These are phyloP conservation scores for Salvelinus sp. DNA, from an alignment of 2,113 vertebrate species.

Conservation along the genomic window DNA sequence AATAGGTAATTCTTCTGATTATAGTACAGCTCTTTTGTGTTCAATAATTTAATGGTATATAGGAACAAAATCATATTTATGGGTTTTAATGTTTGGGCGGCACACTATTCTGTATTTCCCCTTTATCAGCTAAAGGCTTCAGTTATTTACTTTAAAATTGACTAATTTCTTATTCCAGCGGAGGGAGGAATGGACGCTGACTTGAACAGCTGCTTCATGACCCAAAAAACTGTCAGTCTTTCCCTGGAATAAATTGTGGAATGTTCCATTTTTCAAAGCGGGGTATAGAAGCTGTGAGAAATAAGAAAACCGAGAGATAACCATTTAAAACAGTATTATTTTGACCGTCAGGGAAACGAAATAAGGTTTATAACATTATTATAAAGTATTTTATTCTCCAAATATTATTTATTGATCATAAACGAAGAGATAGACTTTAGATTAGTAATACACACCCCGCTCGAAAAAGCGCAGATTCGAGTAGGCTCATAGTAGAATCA, in stretches of 20 bases:
- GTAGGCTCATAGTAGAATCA: slow-evolving; percentile 84
- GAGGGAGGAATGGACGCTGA: slow-evolving; percentile 77
- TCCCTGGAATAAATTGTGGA: slow-evolving; percentile 89
- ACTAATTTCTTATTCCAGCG: slow-evolving; percentile 84
- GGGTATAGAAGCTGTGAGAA: slow-evolving; percentile 35
- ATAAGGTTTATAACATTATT: accelerated
- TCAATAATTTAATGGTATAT: slow-evolving; percentile 62
- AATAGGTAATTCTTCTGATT: slow-evolving; percentile 46
- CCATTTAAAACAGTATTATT: not conserved
- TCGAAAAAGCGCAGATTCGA: slow-evolving; percentile 54
- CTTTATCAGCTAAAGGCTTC: slow-evolving; percentile 77
- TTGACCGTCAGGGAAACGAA: not conserved
- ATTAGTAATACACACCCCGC: slow-evolving; percentile 42
- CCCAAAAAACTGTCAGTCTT: slow-evolving; percentile 91
- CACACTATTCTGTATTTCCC: slow-evolving; percentile 76
- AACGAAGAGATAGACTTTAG: not conserved
- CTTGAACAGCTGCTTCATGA: slow-evolving; percentile 88
- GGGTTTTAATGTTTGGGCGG: slow-evolving; percentile 69
- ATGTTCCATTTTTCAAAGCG: slow-evolving; percentile 61
- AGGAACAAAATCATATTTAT: slow-evolving; percentile 59
- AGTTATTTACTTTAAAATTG: slow-evolving; percentile 86
- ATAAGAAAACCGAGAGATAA: not conserved
- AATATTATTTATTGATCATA: not conserved
- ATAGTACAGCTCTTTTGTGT: slow-evolving; percentile 48
- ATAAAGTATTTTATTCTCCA: not conserved